Evolutionary conservation across 2,888 invertebrate genomes (phyloP).

Genomic region (Meandrusa payeni): DNA sequence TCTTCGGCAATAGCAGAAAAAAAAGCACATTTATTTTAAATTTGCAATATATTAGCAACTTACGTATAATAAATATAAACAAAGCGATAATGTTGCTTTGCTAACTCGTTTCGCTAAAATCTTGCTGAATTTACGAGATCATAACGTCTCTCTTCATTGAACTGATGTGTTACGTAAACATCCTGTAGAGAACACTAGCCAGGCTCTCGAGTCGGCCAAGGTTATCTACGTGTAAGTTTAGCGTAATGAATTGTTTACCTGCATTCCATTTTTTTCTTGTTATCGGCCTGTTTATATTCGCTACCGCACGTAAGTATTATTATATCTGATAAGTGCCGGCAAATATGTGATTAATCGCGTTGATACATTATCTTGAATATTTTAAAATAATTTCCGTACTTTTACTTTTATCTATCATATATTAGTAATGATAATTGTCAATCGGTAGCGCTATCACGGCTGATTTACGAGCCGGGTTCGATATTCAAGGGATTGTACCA

Average conservation of each 20-base stretch:
- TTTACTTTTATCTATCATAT: too few relatives aligned
- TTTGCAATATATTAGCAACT: too few relatives aligned
- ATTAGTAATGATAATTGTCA: too few relatives aligned
- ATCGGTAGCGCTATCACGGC: too few relatives aligned
- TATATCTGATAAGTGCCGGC: constrained; percentile 15
- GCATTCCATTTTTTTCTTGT: constrained; percentile 34
- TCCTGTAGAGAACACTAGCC: constrained; percentile 53
- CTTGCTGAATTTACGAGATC: constrained; percentile 28
- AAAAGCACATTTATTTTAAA: too few relatives aligned
- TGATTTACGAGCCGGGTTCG: too few relatives aligned
- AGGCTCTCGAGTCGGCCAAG: constrained; percentile 61
- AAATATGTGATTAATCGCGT: constrained; percentile 20
- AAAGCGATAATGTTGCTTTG: too few relatives aligned
- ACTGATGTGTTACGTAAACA: constrained; percentile 54
- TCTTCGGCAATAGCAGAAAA: too few relatives aligned
- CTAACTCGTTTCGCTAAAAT: constrained; percentile 28
- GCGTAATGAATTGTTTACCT: constrained; percentile 45
- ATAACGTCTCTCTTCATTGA: constrained; percentile 30
- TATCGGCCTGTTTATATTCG: constrained; percentile 40
- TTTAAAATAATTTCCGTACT: too few relatives aligned
- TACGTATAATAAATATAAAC: too few relatives aligned
- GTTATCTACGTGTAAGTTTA: constrained; percentile 43
- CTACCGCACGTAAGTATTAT: constrained; percentile 16
- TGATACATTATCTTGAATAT: constrained; percentile 30
- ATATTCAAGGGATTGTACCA: too few relatives aligned